Conservation (phyloP, 1,140 invertebrate species). For the Ceratosolen solmsi region DNA sequence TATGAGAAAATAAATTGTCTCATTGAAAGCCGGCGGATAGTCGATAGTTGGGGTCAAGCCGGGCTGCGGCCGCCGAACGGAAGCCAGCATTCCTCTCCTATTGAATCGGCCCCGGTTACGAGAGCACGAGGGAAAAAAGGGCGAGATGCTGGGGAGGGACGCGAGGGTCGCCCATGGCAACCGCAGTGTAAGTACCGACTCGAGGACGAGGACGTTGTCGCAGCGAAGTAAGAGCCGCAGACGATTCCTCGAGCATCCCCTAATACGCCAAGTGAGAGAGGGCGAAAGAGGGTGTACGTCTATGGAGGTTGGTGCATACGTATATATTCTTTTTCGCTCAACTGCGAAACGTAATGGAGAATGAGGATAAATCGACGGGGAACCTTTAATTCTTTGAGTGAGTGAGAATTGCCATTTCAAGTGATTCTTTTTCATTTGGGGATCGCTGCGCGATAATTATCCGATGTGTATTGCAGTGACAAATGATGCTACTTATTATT, state of each 20-base stretch:
- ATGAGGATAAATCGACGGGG: conserved; percentile 12
- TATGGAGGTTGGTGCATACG: too few species aligned
- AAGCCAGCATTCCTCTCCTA: conserved; percentile 12
- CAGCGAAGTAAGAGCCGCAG: neutral
- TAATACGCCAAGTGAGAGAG: conserved; percentile 23
- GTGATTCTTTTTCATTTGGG: conserved; percentile 46
- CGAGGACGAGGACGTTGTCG: conserved; percentile 34
- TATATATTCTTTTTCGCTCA: neutral
- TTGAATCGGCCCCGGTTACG: conserved; percentile 32
- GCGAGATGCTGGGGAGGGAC: neutral
- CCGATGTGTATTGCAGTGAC: neutral
- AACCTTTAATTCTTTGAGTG: conserved; percentile 40
- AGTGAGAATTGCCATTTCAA: conserved; percentile 37
- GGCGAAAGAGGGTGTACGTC: neutral
- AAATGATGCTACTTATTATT: neutral
- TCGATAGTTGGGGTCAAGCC: neutral
- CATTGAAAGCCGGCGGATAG: neutral
- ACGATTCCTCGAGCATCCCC: conserved; percentile 2
- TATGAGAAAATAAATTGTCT: neutral
- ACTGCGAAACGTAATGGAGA: neutral
- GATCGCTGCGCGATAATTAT: neutral
- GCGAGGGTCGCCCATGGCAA: conserved; percentile 44
- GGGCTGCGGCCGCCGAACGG: neutral
- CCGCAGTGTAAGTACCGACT: conserved; percentile 6
- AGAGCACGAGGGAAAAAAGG: neutral